Evolutionary conservation across 2,888 invertebrate genomes (phyloP), one percentile per base, ranked within the genome.

Genomic region (Amphipyra berbera): DNA sequence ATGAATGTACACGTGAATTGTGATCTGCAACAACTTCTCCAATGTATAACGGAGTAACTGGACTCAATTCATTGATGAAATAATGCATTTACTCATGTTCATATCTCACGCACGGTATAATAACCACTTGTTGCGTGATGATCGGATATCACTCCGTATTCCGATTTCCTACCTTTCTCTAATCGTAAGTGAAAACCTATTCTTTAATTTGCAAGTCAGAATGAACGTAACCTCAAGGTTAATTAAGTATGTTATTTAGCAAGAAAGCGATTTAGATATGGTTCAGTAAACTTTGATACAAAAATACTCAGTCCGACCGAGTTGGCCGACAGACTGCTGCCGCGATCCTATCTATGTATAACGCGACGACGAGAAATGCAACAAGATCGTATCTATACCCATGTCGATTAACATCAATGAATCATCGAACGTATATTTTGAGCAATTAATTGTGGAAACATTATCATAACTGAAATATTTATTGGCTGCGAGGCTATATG

Each of bases 221-320:
- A 30, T n/a, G 21, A 7, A 46, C 12, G 40, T 10, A 33, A 37
- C n/a, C 60, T 44, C 21, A 66, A 65, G 55, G 52, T 54, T n/a
- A 50, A 37, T 15, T 48, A n/a, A n/a, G n/a, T n/a, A 46, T 52
- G 35, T 54, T 21, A 35, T 48, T 53, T 13, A 41, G 54, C 30
- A 45, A 82, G 79, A 77, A 81, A 85, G 70, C 73, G 61, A 73
- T 75, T 71, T 69, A 74, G 73, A 62, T 57, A 45, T 68, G 68
- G 79, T 75, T 77, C 73, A 76, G 64, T 78, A 79, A 78, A 83
- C 83, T 83, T 79, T 82, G 55, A 65, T 81, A 84, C 85, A 38
- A 84, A 88, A 91, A 91, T 90, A 90, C 67, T 77, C 70, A 61
- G 72, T 58, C 66, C 86, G 92, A 89, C 91, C 91, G 90, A 92